Base-by-base conservation (phyloP, 2,113 vertebrate genomes). In the Syrrhaptes paradoxus region DNA sequence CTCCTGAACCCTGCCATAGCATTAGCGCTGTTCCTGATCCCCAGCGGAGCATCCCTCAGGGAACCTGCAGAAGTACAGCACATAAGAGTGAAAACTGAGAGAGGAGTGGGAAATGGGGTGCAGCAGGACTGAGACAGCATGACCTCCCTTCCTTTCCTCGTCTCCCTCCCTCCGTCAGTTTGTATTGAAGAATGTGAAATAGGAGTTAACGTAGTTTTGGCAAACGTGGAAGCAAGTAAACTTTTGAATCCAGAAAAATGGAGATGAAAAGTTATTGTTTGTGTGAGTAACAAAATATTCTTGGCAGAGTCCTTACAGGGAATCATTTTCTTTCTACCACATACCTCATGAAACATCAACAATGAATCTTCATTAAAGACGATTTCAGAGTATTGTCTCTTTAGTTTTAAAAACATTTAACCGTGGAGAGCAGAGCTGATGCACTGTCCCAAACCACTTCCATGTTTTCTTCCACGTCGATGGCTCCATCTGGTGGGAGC, bases 401-500 rank as follows among this genome's bases (percentile, higher is more conserved):
- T 38, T 38, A 34, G 19, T 68, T 25, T 80, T 32, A 32, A 26
- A 74, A 29, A 2, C 18, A 4, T 51, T 43, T 7, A n/a, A 21
- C 51, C 13, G 61, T 52, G 15, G 72, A 25, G 14, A 62, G 86
- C 26, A 34, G 66, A 54, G 57, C 34, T 63, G 62, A 41, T 43
- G 11, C 24, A 4, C 41, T 17, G 6, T n/a, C 48, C 68, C 51
- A 24, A 32, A 80, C 11, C 54, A 9, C 48, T 62, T 41, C 25
- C 19, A 12, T 14, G 13, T 17, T 57, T 62, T 74, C 48, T 34
- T 19, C 10, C 24, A 21, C 0, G 1, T 14, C 48, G 20, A 34
- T 0, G 1, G 85, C 93, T 86, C 96, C 84, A 65, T 71, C 86
- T 95, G 17, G 88, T 92, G 95, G 82, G 68, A 87, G 41, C 7